Conservation (phyloP, 2,888 invertebrate genomes). For the Stenotaenia linearis region DNA sequence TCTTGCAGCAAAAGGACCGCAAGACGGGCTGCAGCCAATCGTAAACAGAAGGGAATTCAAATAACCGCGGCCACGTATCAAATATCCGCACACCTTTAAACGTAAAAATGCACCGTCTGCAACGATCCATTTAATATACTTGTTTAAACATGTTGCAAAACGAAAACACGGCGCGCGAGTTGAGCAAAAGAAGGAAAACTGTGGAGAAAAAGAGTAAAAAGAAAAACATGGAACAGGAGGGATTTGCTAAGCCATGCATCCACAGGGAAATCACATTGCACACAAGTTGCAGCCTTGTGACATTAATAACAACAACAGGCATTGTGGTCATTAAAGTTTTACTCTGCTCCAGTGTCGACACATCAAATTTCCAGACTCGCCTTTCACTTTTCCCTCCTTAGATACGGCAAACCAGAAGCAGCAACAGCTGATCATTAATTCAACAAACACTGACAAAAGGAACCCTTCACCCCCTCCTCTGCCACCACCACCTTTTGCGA, state of each 20-base stretch:
- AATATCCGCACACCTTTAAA: too few species aligned
- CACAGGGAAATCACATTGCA: conserved; percentile 9
- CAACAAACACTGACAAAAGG: neutral
- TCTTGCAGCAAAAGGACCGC: too few species aligned
- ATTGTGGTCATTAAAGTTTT: conserved; percentile 9
- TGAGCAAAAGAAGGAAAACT: neutral
- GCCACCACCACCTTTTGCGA: neutral
- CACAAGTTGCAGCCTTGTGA: conserved; percentile 9
- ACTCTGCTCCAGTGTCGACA: neutral
- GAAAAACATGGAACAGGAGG: neutral
- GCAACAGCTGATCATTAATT: conserved; percentile 4
- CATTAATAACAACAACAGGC: conserved; percentile 4
- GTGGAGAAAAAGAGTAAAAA: neutral
- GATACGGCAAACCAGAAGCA: neutral
- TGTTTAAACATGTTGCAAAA: neutral
- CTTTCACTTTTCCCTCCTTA: neutral
- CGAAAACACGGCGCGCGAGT: neutral
- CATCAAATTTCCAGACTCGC: neutral
- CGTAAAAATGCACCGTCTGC: too few species aligned
- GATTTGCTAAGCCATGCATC: conserved; percentile 9
- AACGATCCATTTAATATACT: too few species aligned
- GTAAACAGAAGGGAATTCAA: too few species aligned
- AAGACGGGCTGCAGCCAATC: too few species aligned
- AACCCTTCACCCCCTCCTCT: neutral
- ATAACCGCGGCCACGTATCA: too few species aligned